These are phyloP conservation scores for Limnephilus lunatus DNA, from an alignment of 2,888 invertebrate genomes.

Conservation along the genomic window DNA sequence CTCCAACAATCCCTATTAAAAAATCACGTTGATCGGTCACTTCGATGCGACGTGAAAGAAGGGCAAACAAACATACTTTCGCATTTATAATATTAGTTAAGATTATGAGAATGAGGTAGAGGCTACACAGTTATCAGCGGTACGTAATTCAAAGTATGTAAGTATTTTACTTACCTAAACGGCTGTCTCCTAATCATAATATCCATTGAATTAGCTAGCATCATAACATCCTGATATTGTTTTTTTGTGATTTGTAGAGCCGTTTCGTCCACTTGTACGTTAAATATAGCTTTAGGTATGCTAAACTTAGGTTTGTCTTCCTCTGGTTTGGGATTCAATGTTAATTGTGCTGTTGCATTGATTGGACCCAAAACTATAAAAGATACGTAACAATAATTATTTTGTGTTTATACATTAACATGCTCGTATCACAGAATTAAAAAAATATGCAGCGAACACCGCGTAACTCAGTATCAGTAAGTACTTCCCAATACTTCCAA, in stretches of 20 bases:
- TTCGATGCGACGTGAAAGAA: no score
- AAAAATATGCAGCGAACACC: no score
- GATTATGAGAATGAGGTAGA: not conserved
- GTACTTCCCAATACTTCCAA: no score
- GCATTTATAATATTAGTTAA: no score
- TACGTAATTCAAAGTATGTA: not conserved
- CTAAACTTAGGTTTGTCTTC: constrained; percentile 87
- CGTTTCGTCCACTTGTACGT: constrained; percentile 87
- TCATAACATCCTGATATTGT: constrained; percentile 94
- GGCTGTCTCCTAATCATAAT: constrained; percentile 87
- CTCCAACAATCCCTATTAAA: no score
- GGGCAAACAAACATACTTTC: not conserved
- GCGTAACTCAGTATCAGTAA: no score
- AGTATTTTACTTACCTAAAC: constrained; percentile 76
- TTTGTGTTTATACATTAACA: no score
- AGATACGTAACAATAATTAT: constrained; percentile 64
- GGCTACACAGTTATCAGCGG: no score
- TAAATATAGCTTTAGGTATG: constrained; percentile 91
- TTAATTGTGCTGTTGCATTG: constrained; percentile 90
- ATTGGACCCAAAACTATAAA: constrained; percentile 93
- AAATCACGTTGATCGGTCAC: no score
- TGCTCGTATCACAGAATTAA: no score
- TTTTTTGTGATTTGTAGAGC: constrained; percentile 83
- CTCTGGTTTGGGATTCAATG: constrained; percentile 96
- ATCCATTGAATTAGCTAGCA: constrained; percentile 93